Evolutionary conservation across 1,140 invertebrate species (phyloP).

Genomic region (Hypsibius dujardini): DNA sequence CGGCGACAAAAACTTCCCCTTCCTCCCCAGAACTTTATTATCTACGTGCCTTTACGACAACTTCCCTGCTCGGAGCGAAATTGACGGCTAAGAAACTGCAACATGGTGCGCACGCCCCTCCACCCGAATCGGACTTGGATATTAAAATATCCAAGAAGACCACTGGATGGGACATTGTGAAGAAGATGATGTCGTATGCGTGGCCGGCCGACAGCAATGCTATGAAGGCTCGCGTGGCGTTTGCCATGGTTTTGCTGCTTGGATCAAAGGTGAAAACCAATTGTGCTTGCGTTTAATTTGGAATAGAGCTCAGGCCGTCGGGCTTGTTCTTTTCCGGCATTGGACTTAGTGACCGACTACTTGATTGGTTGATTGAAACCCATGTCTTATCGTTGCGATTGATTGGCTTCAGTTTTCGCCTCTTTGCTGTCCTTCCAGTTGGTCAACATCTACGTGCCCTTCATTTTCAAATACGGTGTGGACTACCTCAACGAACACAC

Average conservation of each 20-base stretch:
- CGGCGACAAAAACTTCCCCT: not conserved
- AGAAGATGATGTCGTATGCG: conserved; percentile 71
- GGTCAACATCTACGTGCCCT: conserved; percentile 83
- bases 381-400: no score
- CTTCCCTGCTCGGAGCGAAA: not conserved
- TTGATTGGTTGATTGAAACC: no score
- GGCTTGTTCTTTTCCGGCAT: no score
- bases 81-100: not conserved
- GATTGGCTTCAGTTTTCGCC: conserved; percentile 2
- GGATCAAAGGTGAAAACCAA: conserved; percentile 34
- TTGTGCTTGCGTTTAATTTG: not conserved
- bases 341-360: no score
- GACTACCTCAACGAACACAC: conserved; percentile 61
- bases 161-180: conserved; percentile 58
- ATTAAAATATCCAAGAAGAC: conserved; percentile 33
- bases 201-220: conserved; percentile 79
- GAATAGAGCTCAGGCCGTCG: no score
- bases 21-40: not conserved
- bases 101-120: not conserved
- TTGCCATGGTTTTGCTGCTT: conserved; percentile 47
- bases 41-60: not conserved
- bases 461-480: conserved; percentile 81
- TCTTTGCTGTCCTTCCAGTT: conserved; percentile 40
- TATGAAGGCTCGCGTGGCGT: conserved; percentile 59
- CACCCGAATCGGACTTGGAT: conserved; percentile 4